Conservation (phyloP, 92 coral and sea anemone genomes). For the Porites rus region DNA sequence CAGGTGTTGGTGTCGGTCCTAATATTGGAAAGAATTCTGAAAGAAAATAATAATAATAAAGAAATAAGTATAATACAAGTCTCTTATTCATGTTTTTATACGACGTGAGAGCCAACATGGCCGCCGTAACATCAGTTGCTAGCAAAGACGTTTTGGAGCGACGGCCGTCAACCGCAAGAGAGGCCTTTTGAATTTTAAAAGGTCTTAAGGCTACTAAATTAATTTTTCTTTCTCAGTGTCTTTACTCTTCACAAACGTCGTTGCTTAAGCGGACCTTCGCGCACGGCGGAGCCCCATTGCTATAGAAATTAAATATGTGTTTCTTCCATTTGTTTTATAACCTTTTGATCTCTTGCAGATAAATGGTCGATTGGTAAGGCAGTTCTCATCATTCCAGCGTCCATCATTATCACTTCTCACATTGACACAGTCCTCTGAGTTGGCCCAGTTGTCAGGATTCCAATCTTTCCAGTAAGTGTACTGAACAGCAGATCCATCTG, state of each 20-base stretch:
- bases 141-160: too few relatives aligned
- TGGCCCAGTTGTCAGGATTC: conserved; percentile 84
- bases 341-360: conserved; percentile 96
- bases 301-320: too few relatives aligned
- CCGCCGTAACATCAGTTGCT: too few relatives aligned
- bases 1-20: conserved; percentile 16
- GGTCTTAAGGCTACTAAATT: too few relatives aligned
- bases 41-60: neutral
- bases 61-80: neutral
- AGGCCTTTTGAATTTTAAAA: too few relatives aligned
- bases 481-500: conserved; percentile 75
- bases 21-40: conserved; percentile 41
- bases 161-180: too few relatives aligned
- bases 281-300: too few relatives aligned
- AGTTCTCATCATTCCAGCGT: conserved; percentile 91
- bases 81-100: too few relatives aligned
- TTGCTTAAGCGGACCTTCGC: too few relatives aligned
- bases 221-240: too few relatives aligned
- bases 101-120: too few relatives aligned
- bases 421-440: conserved; percentile 78
- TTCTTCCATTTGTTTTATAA: neutral
- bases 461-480: conserved; percentile 88
- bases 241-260: too few relatives aligned
- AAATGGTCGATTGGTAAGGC: conserved; percentile 63
- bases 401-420: conserved; percentile 67